Base-by-base conservation (phyloP, 2,888 invertebrate species). In the Pomacea canaliculata region DNA sequence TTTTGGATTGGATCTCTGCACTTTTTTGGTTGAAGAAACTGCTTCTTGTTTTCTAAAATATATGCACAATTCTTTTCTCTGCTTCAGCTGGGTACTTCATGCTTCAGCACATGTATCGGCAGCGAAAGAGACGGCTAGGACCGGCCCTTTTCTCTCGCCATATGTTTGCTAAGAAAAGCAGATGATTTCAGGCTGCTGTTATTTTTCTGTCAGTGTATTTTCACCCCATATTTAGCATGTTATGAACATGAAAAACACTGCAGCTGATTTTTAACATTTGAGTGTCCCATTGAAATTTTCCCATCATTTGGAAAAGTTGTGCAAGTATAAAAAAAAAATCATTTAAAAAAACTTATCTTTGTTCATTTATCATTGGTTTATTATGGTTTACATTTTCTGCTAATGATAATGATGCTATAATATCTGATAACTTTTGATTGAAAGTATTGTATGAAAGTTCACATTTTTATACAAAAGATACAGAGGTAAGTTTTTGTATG, bases 51-150 rank as follows among this genome's bases (percentile, higher is more conserved):
- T 37, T 37, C 37, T 7, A 63, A 63, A 10, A 18, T 63, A 5
- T 23, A 12, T 63, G 7, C 10, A 63, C 12, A 19, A 7, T 63
- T 63, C 27, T 18, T 63, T 19, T 12, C 18, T 66, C 67, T 77
- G 77, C 89, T 90, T 67, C 88, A 92, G 92, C 94, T 3, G 93
- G 95, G 87, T 95, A 94, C 87, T 92, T 94, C 23, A 92, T 97
- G 78, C 95, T 97, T 95, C 93, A 93, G 2, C 95, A 96, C 85
- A 97, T 97, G 97, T 94, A 95, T 84, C 93, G 93, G 83, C 92
- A 94, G 10, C 92, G 97, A 73, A 93, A 92, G 56, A 94, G 85
- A 77, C 85, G 85, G 67, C 71, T 87, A 59, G 83, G 81, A 48
- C 62, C 62, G 49, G 69, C 60, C 37, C 60, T 74, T 19, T 74